Evolutionary conservation across 2,888 invertebrate species (phyloP).

Genomic region (Elysia crispata): DNA sequence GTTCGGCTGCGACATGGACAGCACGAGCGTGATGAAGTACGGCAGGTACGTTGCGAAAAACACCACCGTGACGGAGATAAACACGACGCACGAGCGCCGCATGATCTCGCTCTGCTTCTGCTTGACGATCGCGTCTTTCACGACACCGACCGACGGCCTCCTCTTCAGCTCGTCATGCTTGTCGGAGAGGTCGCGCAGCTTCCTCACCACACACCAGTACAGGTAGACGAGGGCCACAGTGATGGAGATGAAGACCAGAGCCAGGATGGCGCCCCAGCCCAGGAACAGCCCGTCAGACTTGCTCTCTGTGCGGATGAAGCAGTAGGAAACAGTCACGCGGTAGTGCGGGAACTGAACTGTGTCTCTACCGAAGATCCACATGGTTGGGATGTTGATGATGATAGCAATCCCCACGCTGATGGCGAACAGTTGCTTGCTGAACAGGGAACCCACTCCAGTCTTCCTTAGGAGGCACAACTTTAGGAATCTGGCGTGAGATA

Average conservation of each 20-base stretch:
- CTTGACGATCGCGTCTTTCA: constrained; percentile 10
- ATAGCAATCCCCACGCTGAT: constrained; percentile 26
- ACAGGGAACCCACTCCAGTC: constrained; percentile 18
- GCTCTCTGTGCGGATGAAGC: constrained; percentile 45
- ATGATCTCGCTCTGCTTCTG: constrained; percentile 43
- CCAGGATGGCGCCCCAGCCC: constrained; percentile 29
- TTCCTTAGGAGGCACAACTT: constrained; percentile 43
- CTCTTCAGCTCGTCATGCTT: constrained; percentile 48
- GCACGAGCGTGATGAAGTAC: constrained; percentile 60
- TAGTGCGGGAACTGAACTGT: constrained; percentile 30
- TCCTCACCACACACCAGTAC: constrained; percentile 40
- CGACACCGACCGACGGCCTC: constrained; percentile 41
- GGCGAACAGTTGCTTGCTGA: constrained; percentile 39
- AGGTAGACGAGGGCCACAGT: constrained; percentile 42
- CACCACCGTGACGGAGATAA: constrained; percentile 62
- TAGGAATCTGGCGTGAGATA: constrained; percentile 43
- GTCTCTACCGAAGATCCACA: constrained; percentile 42
- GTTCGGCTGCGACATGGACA: constrained; percentile 55
- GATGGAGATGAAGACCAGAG: constrained; percentile 38
- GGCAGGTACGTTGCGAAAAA: constrained; percentile 64
- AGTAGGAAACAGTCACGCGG: constrained; percentile 37
- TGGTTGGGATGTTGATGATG: constrained; percentile 35
- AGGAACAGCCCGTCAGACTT: constrained; percentile 21
- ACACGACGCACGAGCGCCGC: constrained; percentile 49
- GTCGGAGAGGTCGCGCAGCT: constrained; percentile 30